phyloP scores from a whole-genome alignment of 2,888 invertebrate genomes.

The Lacanobia wlatinum region DNA sequence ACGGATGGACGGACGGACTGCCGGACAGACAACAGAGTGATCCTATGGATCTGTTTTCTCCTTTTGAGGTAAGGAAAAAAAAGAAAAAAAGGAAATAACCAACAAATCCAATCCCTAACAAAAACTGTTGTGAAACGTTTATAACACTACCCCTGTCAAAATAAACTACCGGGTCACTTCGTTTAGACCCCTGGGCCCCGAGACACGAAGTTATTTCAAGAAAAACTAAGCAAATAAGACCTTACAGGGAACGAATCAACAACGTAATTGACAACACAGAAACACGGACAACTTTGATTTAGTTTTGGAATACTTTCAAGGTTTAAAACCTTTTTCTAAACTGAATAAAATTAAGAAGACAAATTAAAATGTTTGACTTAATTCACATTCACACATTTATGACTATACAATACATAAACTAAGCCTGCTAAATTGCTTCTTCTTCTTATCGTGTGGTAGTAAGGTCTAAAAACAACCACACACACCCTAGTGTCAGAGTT shows the following conservation, averaged over 20 bases:
- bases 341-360: neutral
- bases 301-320: neutral
- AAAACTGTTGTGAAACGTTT: neutral
- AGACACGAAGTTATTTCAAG: slow-evolving; percentile 21
- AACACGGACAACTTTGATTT: slow-evolving; percentile 23
- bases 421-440: too few species aligned
- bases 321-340: neutral
- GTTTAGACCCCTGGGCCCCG: neutral
- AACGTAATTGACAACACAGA: slow-evolving; percentile 17
- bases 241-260: slow-evolving; percentile 8
- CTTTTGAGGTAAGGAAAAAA: too few species aligned
- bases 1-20: too few species aligned
- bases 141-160: slow-evolving; percentile 6
- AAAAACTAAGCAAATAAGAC: slow-evolving; percentile 24
- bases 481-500: too few species aligned
- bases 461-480: too few species aligned
- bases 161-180: slow-evolving; percentile 10
- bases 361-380: neutral
- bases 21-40: too few species aligned
- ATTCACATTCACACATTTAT: neutral
- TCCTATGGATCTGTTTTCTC: too few species aligned
- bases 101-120: neutral
- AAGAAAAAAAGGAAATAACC: too few species aligned
- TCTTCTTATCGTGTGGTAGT: too few species aligned
- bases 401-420: too few species aligned